phyloP scores from a whole-genome alignment of 2,113 vertebrate species.

The Tachysurus fulvidraco region DNA sequence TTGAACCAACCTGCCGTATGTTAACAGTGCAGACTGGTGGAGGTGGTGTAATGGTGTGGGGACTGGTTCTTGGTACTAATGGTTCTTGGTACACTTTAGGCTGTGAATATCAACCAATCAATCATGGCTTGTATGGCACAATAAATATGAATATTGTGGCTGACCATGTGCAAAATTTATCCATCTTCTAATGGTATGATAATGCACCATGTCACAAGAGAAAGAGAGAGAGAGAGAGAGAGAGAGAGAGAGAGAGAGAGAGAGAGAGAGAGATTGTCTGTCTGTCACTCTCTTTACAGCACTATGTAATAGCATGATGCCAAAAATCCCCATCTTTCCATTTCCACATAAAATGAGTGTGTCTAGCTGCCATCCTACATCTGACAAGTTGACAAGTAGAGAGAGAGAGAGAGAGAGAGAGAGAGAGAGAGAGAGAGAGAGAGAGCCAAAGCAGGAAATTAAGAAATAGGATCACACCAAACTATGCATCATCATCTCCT shows the following conservation, averaged over 20 bases:
- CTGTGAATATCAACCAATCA: not conserved
- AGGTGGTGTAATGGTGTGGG: not conserved
- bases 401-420: not conserved
- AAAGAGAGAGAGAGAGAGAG: too few relatives aligned
- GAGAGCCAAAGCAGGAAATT: constrained; percentile 73
- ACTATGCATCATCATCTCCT: constrained; percentile 67
- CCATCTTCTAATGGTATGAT: too few relatives aligned
- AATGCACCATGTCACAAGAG: too few relatives aligned
- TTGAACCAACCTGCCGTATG: too few relatives aligned
- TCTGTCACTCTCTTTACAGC: not conserved
- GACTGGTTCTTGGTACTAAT: too few relatives aligned
- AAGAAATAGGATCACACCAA: constrained; percentile 77
- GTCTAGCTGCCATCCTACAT: constrained; percentile 27
- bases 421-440: constrained; percentile 8
- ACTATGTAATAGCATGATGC: not conserved
- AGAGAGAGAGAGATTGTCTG: not conserved
- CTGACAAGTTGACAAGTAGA: constrained; percentile 25
- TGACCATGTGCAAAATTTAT: too few relatives aligned
- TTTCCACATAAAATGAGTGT: not conserved
- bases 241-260: too few relatives aligned
- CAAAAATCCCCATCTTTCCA: constrained; percentile 24
- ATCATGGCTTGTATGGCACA: not conserved
- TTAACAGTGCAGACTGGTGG: not conserved
- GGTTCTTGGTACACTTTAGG: not conserved
- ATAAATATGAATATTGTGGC: too few relatives aligned